These are phyloP conservation scores for Semicossyphus pulcher DNA, from an alignment of 2,113 vertebrate genomes.

Conservation along the genomic window DNA sequence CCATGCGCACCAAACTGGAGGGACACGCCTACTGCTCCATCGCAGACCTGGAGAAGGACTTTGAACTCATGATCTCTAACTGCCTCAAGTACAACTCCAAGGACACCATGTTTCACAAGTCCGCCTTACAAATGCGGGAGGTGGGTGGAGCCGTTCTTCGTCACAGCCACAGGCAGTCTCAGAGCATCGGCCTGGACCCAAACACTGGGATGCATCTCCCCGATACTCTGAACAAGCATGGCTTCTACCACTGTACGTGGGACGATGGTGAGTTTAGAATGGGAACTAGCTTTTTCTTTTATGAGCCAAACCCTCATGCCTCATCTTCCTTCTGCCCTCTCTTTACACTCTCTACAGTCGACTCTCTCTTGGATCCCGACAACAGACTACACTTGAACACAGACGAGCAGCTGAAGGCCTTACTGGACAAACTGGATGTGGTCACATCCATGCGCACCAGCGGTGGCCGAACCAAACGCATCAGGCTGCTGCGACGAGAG, in stretches of 20 bases:
- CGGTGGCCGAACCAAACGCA: conserved; percentile 92
- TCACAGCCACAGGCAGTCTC: conserved; percentile 92
- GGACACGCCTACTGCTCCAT: conserved; percentile 93
- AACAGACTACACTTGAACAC: conserved; percentile 92
- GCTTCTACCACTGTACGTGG: conserved; percentile 95
- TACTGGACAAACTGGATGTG: conserved; percentile 95
- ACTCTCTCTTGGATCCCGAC: conserved; percentile 91
- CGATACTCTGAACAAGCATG: conserved; percentile 88
- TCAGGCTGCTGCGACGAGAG: conserved; percentile 91
- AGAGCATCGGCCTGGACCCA: conserved; percentile 92
- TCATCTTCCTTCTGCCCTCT: background rate
- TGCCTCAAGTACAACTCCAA: conserved; percentile 99
- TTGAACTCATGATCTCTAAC: conserved; percentile 98
- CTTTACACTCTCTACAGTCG: conserved; percentile 83
- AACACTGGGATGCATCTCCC: conserved; percentile 92
- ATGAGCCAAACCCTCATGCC: background rate
- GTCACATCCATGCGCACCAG: conserved; percentile 92
- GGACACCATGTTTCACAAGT: conserved; percentile 97
- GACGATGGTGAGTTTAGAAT: conserved; percentile 90
- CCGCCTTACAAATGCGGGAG: conserved; percentile 91
- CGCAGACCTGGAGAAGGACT: conserved; percentile 95
- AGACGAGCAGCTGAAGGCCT: conserved; percentile 92
- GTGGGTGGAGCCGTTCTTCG: conserved; percentile 93
- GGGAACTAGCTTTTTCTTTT: background rate
- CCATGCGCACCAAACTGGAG: conserved; percentile 95